Base-by-base conservation (phyloP, 2,888 invertebrate species). In the Pardosa pseudoannulata region DNA sequence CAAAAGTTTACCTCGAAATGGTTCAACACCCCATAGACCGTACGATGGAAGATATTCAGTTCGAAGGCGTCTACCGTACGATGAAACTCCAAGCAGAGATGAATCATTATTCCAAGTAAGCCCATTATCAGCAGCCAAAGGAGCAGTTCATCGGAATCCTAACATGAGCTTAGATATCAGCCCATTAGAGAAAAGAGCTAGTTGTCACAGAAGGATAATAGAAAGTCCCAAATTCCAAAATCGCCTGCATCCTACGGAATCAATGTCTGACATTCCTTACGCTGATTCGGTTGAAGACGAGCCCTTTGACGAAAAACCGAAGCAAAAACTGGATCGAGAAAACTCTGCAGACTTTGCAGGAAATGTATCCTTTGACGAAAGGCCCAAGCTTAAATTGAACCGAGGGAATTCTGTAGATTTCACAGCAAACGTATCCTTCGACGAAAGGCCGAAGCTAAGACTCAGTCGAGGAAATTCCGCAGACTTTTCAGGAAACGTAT, bases 311-410 rank as follows among this genome's bases (percentile, higher is more conserved):
- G 83, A 78, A 5, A 67, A 68, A 23, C 83, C 72, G 0, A 46
- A 7, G 16, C n/a, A n/a, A n/a, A 6, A 46, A 46, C 16, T 46
- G 11, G 16, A 7, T 16, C 46, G 46, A 16, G 46, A 11, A 2
- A 16, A 46, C 2, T 46, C 46, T 9, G 76, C 36, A 9, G 83
- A 85, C 67, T 78, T 65, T 39, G 83, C 64, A 16, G 50, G 32
- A 2, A 72, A 85, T 31, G 83, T 85, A 19, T 85, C 83, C 3
- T 85, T 76, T 36, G 83, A 85, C 11, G 83, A 78, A 5, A 67
- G 73, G n/a, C 83, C 72, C 0, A 46, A 7, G 16, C n/a, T n/a
- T n/a, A 6, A 46, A 46, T 16, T 46, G 11, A 46, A 7, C 16
- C 46, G 46, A 16, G 46, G 5, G 7, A 16, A 46, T 6, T 46